A percentile compares a stretch with the other conserved stretches of the same genome.
phyloP scores from a whole-genome alignment of 53 echinoderm and acorn worm genomes.

The Arbacia lixula region DNA sequence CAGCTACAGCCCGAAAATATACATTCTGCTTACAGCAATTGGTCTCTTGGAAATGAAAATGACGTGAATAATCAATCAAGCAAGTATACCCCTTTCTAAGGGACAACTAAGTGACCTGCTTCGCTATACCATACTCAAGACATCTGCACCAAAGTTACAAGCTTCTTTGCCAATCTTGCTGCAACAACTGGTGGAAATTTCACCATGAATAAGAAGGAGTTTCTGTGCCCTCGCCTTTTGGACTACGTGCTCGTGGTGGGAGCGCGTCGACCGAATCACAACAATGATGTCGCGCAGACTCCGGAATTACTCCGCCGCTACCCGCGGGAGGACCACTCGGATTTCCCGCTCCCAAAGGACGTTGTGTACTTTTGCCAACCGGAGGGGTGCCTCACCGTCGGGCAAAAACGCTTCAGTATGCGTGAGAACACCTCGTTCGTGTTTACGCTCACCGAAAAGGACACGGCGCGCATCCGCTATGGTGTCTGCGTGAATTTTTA shows the following conservation, averaged over 20 bases:
- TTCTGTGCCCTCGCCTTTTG: conserved; percentile 87
- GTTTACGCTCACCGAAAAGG: conserved; percentile 95
- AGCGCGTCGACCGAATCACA: conserved; percentile 85
- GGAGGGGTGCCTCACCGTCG: conserved; percentile 88
- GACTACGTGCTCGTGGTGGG: conserved; percentile 93
- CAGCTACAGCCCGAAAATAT: too few relatives aligned
- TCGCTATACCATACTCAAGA: too few relatives aligned
- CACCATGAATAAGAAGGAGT: conserved; percentile 65
- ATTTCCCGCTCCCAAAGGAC: conserved; percentile 87
- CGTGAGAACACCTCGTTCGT: conserved; percentile 92
- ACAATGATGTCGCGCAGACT: conserved; percentile 94
- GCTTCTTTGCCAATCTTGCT: not conserved
- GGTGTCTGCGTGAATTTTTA: conserved; percentile 97
- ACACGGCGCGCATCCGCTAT: conserved; percentile 77
- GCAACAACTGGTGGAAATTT: not conserved
- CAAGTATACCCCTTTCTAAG: too few relatives aligned
- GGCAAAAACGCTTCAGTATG: conserved; percentile 82
- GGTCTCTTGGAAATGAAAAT: too few relatives aligned
- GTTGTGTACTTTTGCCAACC: conserved; percentile 97
- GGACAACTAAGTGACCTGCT: too few relatives aligned
- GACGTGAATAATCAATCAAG: not conserved
- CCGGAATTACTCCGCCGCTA: conserved; percentile 90
- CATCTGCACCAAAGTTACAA: too few relatives aligned
- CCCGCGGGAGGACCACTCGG: conserved; percentile 85
- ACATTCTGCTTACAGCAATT: too few relatives aligned